Conservation (phyloP, 35 echinoderm and acorn worm species). For the Amphiura filiformis region DNA sequence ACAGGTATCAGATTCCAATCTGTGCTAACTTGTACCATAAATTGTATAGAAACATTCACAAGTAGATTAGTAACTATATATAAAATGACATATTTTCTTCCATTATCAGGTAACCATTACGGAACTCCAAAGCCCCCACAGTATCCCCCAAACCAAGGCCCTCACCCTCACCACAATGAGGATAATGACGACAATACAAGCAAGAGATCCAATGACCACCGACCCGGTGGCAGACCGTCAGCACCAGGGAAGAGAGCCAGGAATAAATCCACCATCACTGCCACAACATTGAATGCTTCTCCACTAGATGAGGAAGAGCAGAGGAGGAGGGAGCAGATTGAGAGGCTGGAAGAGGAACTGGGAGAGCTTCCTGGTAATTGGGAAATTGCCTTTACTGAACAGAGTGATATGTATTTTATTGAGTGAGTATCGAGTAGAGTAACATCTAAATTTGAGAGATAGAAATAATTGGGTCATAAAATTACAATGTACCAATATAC, state of each 20-base stretch:
- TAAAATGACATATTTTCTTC: no score
- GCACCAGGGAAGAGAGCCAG: slow-evolving; percentile 83
- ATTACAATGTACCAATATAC: no score
- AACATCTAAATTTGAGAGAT: no score
- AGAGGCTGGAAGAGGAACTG: slow-evolving; percentile 61
- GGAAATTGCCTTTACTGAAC: slow-evolving; percentile 98
- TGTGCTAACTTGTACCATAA: no score
- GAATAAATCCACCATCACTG: slow-evolving; percentile 94
- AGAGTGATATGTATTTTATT: slow-evolving; percentile 96
- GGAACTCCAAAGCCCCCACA: slow-evolving; percentile 94
- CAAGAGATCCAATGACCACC: slow-evolving; percentile 38
- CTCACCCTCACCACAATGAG: slow-evolving; percentile 35
- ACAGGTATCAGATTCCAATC: no score
- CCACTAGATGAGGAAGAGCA: slow-evolving; percentile 57
- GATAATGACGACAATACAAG: slow-evolving; percentile 43
- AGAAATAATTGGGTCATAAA: no score
- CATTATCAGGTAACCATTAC: slow-evolving; percentile 90
- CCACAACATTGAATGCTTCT: slow-evolving; percentile 77
- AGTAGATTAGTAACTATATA: no score
- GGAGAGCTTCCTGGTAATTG: slow-evolving; percentile 60
- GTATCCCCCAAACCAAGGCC: slow-evolving; percentile 53
- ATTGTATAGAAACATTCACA: no score
- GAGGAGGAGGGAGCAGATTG: slow-evolving; percentile 52
- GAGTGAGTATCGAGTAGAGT: slow-evolving; percentile 96
- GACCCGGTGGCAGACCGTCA: slow-evolving; percentile 80